Evolutionary conservation across 2,113 vertebrate species (phyloP).

Genomic region (Callospermophilus lateralis): DNA sequence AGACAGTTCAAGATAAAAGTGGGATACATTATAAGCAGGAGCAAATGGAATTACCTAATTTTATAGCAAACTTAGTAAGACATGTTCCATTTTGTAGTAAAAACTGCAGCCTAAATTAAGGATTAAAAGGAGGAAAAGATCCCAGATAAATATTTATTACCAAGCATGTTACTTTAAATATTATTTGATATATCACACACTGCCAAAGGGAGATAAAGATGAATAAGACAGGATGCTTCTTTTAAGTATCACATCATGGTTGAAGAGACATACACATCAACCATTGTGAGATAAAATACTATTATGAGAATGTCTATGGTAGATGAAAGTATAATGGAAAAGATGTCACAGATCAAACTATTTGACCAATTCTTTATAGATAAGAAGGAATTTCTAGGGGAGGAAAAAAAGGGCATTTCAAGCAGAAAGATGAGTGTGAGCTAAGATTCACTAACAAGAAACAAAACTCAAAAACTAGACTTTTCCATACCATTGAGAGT

Average conservation of each 20-base stretch:
- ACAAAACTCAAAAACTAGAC: slow-evolving; percentile 12
- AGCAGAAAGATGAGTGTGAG: background rate
- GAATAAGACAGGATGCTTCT: background rate
- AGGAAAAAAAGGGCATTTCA: background rate
- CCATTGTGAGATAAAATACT: background rate
- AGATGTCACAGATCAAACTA: background rate
- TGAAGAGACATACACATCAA: background rate
- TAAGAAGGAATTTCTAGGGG: slow-evolving; percentile 27
- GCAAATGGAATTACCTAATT: background rate
- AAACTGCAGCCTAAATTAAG: slow-evolving; percentile 25
- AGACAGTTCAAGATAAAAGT: background rate
- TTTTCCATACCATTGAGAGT: background rate
- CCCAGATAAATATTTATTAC: background rate
- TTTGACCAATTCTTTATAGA: background rate
- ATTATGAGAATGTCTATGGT: background rate
- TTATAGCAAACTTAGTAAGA: slow-evolving; percentile 38
- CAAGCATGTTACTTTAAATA: slow-evolving; percentile 43
- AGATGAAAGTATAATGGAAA: background rate
- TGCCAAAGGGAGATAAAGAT: background rate
- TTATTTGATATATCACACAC: background rate
- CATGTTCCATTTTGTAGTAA: slow-evolving; percentile 8
- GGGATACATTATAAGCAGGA: slow-evolving; percentile 32
- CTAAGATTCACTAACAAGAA: slow-evolving; percentile 44
- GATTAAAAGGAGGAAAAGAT: background rate
- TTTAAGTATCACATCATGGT: background rate